These are phyloP conservation scores for Perca fluviatilis DNA, from an alignment of 2,113 vertebrate species.

Conservation along the genomic window DNA sequence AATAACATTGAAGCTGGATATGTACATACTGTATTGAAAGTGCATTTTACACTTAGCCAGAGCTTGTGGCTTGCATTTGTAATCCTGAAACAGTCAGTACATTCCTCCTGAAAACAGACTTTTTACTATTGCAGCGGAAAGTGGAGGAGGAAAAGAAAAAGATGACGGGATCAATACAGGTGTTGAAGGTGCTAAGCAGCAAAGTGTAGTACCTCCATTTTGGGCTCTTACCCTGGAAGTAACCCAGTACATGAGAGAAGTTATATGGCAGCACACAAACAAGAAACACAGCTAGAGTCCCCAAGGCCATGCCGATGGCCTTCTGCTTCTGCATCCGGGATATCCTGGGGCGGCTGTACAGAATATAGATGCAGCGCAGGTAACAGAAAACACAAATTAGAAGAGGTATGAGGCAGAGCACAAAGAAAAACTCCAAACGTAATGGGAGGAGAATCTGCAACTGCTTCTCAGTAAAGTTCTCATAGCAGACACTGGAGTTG, in stretches of 20 bases:
- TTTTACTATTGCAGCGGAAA: conserved; percentile 58
- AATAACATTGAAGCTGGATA: not conserved
- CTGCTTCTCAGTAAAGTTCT: conserved; percentile 78
- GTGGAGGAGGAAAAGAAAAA: conserved; percentile 79
- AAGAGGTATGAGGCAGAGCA: conserved; percentile 83
- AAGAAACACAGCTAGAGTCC: conserved; percentile 85
- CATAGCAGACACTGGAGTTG: conserved; percentile 75
- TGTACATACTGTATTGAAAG: not conserved
- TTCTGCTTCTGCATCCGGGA: conserved; percentile 69
- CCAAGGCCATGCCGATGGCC: conserved; percentile 82
- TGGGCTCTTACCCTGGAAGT: conserved; percentile 59
- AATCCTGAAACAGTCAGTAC: rapidly evolving
- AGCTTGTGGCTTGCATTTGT: not conserved
- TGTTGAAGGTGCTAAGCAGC: conserved; percentile 84
- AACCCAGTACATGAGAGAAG: conserved; percentile 85
- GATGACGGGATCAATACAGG: conserved; percentile 86
- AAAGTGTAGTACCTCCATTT: conserved; percentile 82
- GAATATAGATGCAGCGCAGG: conserved; percentile 71
- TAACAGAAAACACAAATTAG: conserved; percentile 80
- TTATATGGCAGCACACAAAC: conserved; percentile 87
- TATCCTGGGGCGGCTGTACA: conserved; percentile 71
- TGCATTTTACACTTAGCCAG: not conserved
- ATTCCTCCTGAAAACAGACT: conserved; percentile 52
- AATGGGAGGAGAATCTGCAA: conserved; percentile 77
- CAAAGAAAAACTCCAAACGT: conserved; percentile 81